phyloP scores from a whole-genome alignment of 2,888 invertebrate species.

The Drosophila picticornis region DNA sequence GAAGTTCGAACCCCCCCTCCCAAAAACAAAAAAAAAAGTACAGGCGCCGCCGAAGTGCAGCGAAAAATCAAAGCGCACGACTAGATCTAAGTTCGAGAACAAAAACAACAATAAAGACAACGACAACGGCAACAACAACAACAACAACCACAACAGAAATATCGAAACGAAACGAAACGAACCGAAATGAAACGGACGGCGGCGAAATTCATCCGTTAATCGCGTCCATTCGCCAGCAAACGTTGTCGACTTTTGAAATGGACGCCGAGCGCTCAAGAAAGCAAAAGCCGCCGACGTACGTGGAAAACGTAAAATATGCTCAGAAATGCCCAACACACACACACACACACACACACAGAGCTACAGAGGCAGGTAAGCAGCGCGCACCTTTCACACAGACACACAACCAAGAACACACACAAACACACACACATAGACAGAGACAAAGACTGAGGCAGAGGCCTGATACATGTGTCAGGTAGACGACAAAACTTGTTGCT shows the following conservation, averaged over 20 bases:
- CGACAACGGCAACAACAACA: neutral
- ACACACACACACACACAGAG: constrained; percentile 11
- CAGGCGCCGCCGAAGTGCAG: constrained; percentile 60
- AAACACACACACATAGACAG: neutral
- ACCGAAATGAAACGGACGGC: constrained; percentile 14
- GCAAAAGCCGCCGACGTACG: constrained; percentile 73
- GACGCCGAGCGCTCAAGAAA: constrained; percentile 77
- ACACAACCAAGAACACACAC: constrained; percentile 29
- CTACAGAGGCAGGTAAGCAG: constrained; percentile 31
- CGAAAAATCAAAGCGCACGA: constrained; percentile 61
- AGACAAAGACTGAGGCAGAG: neutral
- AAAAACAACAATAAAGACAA: neutral
- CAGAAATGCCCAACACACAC: constrained; percentile 68
- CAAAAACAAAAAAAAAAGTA: constrained; percentile 67
- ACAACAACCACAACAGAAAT: neutral
- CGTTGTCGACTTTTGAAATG: constrained; percentile 84
- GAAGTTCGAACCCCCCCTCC: constrained; percentile 2
- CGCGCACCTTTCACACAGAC: constrained; percentile 54
- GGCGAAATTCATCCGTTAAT: constrained; percentile 78
- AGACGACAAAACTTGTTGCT: constrained; percentile 74
- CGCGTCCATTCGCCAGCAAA: constrained; percentile 85
- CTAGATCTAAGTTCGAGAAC: constrained; percentile 21
- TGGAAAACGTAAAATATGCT: constrained; percentile 78
- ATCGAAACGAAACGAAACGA: constrained; percentile 9
- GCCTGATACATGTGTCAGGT: constrained; percentile 54